phyloP scores from a whole-genome alignment of 35 echinoderm and acorn worm genomes.

The Chiridota heheva region DNA sequence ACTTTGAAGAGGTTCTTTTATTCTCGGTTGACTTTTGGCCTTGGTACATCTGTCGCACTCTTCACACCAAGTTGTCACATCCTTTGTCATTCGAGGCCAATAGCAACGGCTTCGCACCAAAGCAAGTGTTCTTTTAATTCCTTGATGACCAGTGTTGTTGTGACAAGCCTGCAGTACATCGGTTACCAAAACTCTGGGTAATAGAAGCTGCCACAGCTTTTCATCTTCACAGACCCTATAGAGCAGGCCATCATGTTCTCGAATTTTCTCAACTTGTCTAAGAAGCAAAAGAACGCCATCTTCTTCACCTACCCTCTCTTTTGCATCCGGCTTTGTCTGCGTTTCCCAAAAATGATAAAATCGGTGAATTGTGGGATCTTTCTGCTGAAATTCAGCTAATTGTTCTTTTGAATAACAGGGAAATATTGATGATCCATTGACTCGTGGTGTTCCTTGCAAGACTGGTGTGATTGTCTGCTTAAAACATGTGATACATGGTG shows the following conservation, averaged over 20 bases:
- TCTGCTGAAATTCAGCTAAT: conserved; percentile 1
- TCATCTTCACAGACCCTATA: conserved; percentile 1
- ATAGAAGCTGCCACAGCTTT: neutral
- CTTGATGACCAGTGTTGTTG: conserved; percentile 42
- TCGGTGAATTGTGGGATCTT: neutral
- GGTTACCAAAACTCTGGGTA: neutral
- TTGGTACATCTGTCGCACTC: conserved; percentile 45
- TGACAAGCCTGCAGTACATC: conserved; percentile 27
- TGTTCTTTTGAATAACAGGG: neutral
- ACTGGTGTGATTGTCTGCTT: neutral
- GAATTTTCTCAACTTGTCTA: conserved; percentile 1
- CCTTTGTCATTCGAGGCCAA: conserved; percentile 20
- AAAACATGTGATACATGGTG: neutral
- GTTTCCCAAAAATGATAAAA: neutral
- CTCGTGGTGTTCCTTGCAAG: neutral
- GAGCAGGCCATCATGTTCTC: conserved; percentile 3
- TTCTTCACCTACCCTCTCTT: no score
- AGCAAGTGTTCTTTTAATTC: conserved; percentile 20
- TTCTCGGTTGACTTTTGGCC: conserved; percentile 32
- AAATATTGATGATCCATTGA: neutral
- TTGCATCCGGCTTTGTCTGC: no score
- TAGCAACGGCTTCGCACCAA: conserved; percentile 23
- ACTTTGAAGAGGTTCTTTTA: conserved; percentile 13
- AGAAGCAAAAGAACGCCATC: no score
- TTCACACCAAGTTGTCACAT: neutral